A percentile compares a stretch with the other conserved stretches of the same genome.
phyloP scores from a whole-genome alignment of 2,797 vertebrate genomes.

The Gorsachius magnificus region DNA sequence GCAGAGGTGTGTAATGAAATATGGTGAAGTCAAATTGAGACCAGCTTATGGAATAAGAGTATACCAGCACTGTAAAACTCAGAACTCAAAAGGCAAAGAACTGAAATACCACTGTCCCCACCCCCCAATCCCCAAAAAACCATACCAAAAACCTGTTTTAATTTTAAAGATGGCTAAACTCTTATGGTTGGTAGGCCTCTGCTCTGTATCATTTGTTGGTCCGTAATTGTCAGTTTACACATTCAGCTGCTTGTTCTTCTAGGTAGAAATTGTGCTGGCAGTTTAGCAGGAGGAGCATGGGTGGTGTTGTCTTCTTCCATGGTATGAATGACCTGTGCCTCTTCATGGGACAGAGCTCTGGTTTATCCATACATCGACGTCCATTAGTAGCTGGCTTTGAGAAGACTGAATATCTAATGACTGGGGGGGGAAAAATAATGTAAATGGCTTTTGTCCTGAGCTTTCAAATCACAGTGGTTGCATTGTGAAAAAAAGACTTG shows the following conservation, averaged over 20 bases:
- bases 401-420: not conserved
- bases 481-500: not conserved
- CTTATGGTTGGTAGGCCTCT: not conserved
- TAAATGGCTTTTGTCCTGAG: not conserved
- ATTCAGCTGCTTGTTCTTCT: not conserved
- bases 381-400: not conserved
- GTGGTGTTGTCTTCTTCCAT: not conserved
- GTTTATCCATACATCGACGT: not conserved
- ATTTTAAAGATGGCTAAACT: not conserved
- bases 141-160: not conserved
- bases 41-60: not conserved
- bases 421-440: not conserved
- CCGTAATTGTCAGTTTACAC: not conserved
- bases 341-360: not conserved
- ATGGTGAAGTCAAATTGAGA: not conserved
- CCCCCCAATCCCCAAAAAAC: not conserved
- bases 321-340: not conserved
- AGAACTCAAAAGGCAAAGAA: not conserved
- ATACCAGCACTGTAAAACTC: not conserved
- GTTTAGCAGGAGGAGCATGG: not conserved
- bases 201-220: not conserved
- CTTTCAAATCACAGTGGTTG: not conserved
- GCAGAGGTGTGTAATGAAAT: not conserved
- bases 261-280: not conserved
- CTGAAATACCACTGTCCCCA: not conserved